Conservation (phyloP, 2,113 vertebrate species). For the Tachycineta bicolor region DNA sequence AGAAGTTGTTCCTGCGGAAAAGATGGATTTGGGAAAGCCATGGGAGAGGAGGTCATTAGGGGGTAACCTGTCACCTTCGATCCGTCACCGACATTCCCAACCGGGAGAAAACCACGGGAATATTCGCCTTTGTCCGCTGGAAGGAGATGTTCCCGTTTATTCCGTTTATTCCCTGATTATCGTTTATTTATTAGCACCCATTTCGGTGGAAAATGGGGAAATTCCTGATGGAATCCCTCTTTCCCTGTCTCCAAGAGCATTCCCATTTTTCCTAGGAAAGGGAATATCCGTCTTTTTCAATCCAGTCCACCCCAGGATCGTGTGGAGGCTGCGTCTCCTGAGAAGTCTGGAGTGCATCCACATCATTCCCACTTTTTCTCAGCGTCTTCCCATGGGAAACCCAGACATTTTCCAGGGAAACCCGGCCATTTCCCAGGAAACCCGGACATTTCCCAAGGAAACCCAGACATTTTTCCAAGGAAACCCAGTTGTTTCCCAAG, state of each 20-base stretch:
- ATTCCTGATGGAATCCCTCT: neutral
- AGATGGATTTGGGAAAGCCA: slow-evolving; percentile 26
- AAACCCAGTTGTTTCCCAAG: too few relatives aligned
- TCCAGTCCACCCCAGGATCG: neutral
- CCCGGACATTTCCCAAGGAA: too few relatives aligned
- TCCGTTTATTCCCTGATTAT: accelerated
- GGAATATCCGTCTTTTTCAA: accelerated
- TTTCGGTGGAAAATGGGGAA: accelerated
- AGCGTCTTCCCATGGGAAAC: neutral
- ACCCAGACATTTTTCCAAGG: too few relatives aligned
- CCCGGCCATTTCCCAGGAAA: too few relatives aligned
- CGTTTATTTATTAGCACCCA: accelerated
- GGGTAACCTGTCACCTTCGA: slow-evolving; percentile 55
- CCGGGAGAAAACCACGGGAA: neutral
- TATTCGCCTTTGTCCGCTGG: accelerated
- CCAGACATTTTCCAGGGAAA: accelerated
- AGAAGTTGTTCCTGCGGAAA: slow-evolving; percentile 16
- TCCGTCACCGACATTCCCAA: neutral
- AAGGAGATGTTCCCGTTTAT: neutral
- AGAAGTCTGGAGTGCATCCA: accelerated
- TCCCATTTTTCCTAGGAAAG: neutral
- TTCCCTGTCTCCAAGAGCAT: neutral
- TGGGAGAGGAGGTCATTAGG: slow-evolving; percentile 66
- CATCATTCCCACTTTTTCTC: neutral
- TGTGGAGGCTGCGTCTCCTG: accelerated